These are phyloP conservation scores for Diachasmimorpha longicaudata DNA, from an alignment of 1,140 invertebrate species.

Conservation along the genomic window DNA sequence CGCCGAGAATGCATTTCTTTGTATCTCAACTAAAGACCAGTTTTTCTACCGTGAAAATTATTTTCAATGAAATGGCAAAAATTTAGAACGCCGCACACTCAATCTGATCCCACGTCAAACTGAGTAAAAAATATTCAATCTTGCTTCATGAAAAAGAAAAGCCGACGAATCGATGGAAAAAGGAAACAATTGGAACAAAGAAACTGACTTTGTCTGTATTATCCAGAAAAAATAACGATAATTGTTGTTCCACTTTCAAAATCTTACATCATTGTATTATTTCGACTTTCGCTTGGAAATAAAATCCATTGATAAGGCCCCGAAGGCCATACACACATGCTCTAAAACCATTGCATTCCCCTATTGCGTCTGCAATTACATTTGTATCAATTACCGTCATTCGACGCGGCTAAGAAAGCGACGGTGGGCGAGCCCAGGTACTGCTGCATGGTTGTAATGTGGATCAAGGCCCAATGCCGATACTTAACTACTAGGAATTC, in stretches of 20 bases:
- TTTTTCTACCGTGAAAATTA: too few relatives aligned
- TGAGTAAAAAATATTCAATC: too few relatives aligned
- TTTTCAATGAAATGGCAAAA: too few relatives aligned
- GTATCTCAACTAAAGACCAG: too few relatives aligned
- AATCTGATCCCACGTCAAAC: too few relatives aligned
- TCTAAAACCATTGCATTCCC: not conserved
- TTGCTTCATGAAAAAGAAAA: too few relatives aligned
- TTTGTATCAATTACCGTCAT: conserved; percentile 15
- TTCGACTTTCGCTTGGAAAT: not conserved
- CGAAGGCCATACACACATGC: not conserved
- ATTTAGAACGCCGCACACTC: too few relatives aligned
- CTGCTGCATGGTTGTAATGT: conserved; percentile 34
- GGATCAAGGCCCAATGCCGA: conserved; percentile 50
- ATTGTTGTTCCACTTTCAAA: not conserved
- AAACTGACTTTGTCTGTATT: too few relatives aligned
- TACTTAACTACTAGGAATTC: conserved; percentile 47
- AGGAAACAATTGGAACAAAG: too few relatives aligned
- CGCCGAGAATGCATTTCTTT: too few relatives aligned
- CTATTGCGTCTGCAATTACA: not conserved
- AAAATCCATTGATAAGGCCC: conserved; percentile 2
- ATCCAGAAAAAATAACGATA: not conserved
- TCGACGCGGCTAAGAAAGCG: conserved; percentile 6
- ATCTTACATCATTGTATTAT: not conserved
- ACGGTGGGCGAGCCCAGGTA: conserved; percentile 4
- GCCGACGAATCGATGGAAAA: too few relatives aligned